phyloP scores from a whole-genome alignment of 2,797 vertebrate species.

The Avahi laniger region DNA sequence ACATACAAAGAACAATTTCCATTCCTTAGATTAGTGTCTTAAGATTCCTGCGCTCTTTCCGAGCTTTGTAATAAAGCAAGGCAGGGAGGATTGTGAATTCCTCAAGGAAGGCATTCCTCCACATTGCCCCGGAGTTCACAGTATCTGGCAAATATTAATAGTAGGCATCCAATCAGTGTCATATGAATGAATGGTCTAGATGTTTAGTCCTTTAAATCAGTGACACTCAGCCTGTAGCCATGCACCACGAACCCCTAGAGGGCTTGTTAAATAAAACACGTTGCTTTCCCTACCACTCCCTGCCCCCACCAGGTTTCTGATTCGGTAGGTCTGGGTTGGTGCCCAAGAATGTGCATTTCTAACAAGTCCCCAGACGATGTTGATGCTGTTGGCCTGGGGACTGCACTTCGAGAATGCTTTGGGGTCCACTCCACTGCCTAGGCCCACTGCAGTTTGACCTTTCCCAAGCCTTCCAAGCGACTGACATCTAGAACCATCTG shows the following conservation, averaged over 20 bases:
- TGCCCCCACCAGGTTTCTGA: not conserved
- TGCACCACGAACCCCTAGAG: not conserved
- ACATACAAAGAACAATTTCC: not conserved
- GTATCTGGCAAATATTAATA: not conserved
- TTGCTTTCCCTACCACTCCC: not conserved
- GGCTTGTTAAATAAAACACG: not conserved
- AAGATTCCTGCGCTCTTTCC: not conserved
- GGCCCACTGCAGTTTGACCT: not conserved
- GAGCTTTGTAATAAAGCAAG: constrained; percentile 4
- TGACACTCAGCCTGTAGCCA: not conserved
- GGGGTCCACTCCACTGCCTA: not conserved
- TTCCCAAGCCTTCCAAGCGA: not conserved
- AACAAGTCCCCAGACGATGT: not conserved
- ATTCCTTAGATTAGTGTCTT: not conserved
- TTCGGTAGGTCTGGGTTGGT: not conserved
- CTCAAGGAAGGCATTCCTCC: not conserved
- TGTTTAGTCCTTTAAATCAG: not conserved
- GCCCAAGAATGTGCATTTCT: not conserved
- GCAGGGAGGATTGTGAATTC: not conserved
- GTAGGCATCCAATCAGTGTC: constrained; percentile 20
- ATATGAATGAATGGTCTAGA: constrained; percentile 23
- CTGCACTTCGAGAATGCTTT: not conserved
- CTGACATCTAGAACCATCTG: not conserved
- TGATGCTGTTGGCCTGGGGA: not conserved
- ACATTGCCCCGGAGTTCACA: not conserved